Base-by-base conservation (phyloP, 92 coral and sea anemone genomes). In the Heliopora coerulea region DNA sequence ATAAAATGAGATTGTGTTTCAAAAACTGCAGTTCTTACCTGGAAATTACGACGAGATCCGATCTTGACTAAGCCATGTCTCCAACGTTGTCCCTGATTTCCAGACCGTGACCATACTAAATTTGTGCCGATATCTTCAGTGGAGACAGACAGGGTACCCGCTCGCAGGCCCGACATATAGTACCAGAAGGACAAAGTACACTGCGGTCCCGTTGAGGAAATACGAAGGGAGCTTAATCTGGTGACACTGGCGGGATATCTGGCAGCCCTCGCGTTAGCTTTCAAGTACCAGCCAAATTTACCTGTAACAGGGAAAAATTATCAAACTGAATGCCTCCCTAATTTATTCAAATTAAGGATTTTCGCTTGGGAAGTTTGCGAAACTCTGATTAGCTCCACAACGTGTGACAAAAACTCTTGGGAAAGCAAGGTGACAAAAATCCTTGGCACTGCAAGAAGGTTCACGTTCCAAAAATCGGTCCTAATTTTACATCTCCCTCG, bases 131-230 rank as follows among this genome's bases (percentile, higher is more conserved):
- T 90, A 59, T 90, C 96, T 14, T 78, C 23, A 73, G 89, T 83
- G 46, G 79, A 33, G 13, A 93, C 89, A 23, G 97, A 92, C 27
- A 92, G 83, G 1, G 92, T 87, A 10, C 97, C 97, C 8, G 87
- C 88, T 20, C 56, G 17, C 10, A 23, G 19, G 5, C 97, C 97
- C 26, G 61, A 73, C 97, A 92, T 92, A 83, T 92, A 96, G 66
- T 92, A 92, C 97, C 97, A 92, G 93, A 92, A 92, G 14, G 89
- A 87, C 7, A 92, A 65, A 19, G 79, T 73, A 49, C 97, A 92
- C 23, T 87, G 83, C 11, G 98, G 98, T 0, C 98, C 98, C 25
- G 98, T 85, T 56, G 84, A 89, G 30, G 96, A 91, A 30, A 93
- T 90, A 72, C 78, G 73, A 8, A 89, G 89, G 35, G 91, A 83